These are phyloP conservation scores for Coboldia fuscipes DNA, from an alignment of 1,140 invertebrate genomes.

Conservation along the genomic window DNA sequence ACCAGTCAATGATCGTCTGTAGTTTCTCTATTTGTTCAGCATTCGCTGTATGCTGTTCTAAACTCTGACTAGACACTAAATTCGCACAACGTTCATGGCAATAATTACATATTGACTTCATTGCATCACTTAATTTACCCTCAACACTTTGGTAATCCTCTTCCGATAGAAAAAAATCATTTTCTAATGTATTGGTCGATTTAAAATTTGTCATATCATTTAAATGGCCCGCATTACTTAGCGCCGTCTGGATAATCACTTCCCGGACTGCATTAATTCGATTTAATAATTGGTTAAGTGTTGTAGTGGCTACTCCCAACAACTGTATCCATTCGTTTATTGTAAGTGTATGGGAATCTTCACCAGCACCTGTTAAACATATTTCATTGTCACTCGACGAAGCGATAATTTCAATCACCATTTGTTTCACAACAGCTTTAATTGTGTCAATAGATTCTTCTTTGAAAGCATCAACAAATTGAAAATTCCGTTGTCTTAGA, in stretches of 20 bases:
- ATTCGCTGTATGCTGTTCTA: slow-evolving; percentile 37
- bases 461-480: slow-evolving; percentile 74
- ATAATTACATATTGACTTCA: slow-evolving; percentile 67
- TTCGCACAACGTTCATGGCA: slow-evolving; percentile 79
- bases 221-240: slow-evolving; percentile 35
- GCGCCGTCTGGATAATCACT: slow-evolving; percentile 40
- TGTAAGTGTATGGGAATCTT: slow-evolving; percentile 38
- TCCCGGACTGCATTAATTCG: slow-evolving; percentile 45
- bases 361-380: slow-evolving; percentile 40
- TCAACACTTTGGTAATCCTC: slow-evolving; percentile 45
- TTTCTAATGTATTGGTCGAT: slow-evolving; percentile 13
- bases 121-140: slow-evolving; percentile 48
- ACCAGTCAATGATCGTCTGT: slow-evolving; percentile 54
- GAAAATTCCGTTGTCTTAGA: slow-evolving; percentile 61
- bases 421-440: slow-evolving; percentile 73
- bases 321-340: slow-evolving; percentile 61
- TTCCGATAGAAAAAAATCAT: slow-evolving; percentile 32
- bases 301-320: slow-evolving; percentile 48
- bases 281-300: slow-evolving; percentile 33
- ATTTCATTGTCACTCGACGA: slow-evolving; percentile 34
- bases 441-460: slow-evolving; percentile 77
- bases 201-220: too few species aligned
- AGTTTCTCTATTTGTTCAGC: slow-evolving; percentile 59
- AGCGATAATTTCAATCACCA: slow-evolving; percentile 55
- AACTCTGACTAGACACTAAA: slow-evolving; percentile 52